phyloP scores from a whole-genome alignment of 2,113 vertebrate species.

The Arizona elegans region DNA sequence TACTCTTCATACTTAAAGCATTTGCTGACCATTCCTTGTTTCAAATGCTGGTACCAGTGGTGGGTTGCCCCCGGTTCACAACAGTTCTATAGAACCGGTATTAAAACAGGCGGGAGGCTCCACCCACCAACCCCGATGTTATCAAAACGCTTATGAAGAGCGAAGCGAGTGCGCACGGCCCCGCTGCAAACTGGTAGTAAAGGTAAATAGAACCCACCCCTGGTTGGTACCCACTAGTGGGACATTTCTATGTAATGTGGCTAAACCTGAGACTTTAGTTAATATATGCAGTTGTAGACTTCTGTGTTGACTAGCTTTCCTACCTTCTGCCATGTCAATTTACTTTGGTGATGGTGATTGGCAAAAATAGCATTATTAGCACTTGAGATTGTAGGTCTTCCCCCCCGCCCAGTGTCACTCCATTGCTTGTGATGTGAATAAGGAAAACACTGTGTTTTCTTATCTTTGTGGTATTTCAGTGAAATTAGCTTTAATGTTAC shows the following conservation, averaged over 20 bases:
- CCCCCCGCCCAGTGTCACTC: background rate
- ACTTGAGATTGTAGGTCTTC: rapidly evolving
- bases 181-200: too few species aligned
- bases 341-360: background rate
- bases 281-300: background rate
- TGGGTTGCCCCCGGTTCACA: too few species aligned
- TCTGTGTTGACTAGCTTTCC: background rate
- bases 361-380: background rate
- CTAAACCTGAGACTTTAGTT: background rate
- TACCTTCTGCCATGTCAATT: conserved; percentile 21
- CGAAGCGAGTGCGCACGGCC: too few species aligned
- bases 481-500: background rate
- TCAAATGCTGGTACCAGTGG: background rate
- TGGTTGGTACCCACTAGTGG: too few species aligned
- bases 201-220: too few species aligned
- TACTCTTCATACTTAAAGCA: background rate
- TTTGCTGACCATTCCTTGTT: background rate
- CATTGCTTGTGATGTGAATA: background rate
- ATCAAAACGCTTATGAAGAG: too few species aligned
- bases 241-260: too few species aligned
- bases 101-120: too few species aligned
- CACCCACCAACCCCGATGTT: too few species aligned
- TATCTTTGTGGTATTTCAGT: background rate
- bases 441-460: background rate
- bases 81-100: too few species aligned